Conservation (phyloP, 2,888 invertebrate genomes). For the Bugulina stolonifera region DNA sequence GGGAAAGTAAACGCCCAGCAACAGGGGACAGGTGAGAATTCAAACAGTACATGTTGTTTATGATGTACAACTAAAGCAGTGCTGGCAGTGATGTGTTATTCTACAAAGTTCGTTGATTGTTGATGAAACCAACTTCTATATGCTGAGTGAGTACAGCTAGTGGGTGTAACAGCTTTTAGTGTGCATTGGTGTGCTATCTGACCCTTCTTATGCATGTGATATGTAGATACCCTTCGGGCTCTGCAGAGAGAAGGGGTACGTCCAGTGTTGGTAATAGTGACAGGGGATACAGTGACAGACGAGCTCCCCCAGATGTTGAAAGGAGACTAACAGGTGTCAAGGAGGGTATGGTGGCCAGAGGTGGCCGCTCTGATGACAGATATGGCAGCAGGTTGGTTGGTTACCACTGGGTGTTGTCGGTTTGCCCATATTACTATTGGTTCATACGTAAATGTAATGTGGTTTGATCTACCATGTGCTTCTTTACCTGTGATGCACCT, state of each 20-base stretch:
- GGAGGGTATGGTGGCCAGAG: not conserved
- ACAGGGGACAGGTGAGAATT: not conserved
- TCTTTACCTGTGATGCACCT: too few species aligned
- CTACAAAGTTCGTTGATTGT: slow-evolving; percentile 23
- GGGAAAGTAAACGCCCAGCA: slow-evolving; percentile 22
- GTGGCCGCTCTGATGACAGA: slow-evolving; percentile 15
- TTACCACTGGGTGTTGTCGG: not conserved
- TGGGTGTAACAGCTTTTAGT: not conserved
- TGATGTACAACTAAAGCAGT: not conserved
- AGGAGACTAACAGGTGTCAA: not conserved
- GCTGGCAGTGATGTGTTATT: slow-evolving; percentile 13
- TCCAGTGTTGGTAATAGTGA: not conserved
- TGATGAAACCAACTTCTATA: not conserved
- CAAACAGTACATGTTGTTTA: not conserved
- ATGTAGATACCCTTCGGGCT: not conserved
- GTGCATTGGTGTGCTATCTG: not conserved
- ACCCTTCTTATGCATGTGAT: not conserved
- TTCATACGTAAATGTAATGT: too few species aligned
- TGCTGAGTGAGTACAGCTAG: slow-evolving; percentile 7
- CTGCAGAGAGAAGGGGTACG: not conserved
- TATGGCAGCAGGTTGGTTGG: slow-evolving; percentile 6
- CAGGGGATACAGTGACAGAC: not conserved
- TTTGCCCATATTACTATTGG: not conserved
- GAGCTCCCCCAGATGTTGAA: not conserved
- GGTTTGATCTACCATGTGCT: too few species aligned